Conservation (phyloP, 2,797 vertebrate species). For the Artibeus jamaicensis region DNA sequence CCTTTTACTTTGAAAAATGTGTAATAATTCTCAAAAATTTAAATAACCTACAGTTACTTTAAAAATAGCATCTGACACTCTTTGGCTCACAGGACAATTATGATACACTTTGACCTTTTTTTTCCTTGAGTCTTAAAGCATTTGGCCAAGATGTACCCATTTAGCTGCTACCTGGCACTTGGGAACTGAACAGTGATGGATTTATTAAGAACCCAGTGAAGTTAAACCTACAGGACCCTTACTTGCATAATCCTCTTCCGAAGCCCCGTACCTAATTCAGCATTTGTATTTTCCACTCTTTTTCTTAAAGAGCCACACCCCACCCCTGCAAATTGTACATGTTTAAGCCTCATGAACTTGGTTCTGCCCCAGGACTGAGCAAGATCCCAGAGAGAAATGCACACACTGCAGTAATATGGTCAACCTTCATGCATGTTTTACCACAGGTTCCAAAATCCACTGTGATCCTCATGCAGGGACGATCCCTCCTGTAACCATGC, state of each 20-base stretch:
- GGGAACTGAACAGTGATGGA: background rate
- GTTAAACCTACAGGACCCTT: background rate
- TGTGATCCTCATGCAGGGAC: background rate
- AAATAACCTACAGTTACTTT: background rate
- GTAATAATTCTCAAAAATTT: background rate
- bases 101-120: background rate
- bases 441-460: background rate
- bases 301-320: background rate
- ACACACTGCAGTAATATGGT: background rate
- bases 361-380: background rate
- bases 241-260: background rate
- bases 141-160: background rate
- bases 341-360: background rate
- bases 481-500: background rate
- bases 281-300: background rate
- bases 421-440: background rate
- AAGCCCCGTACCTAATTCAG: background rate
- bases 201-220: background rate
- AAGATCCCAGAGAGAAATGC: background rate
- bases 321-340: background rate
- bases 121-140: background rate
- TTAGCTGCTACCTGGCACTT: background rate
- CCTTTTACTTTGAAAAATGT: slow-evolving; percentile 9
- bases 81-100: background rate
- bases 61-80: background rate